Base-by-base conservation (phyloP, 2,888 invertebrate genomes). In the Rhaphigaster nebulosa region DNA sequence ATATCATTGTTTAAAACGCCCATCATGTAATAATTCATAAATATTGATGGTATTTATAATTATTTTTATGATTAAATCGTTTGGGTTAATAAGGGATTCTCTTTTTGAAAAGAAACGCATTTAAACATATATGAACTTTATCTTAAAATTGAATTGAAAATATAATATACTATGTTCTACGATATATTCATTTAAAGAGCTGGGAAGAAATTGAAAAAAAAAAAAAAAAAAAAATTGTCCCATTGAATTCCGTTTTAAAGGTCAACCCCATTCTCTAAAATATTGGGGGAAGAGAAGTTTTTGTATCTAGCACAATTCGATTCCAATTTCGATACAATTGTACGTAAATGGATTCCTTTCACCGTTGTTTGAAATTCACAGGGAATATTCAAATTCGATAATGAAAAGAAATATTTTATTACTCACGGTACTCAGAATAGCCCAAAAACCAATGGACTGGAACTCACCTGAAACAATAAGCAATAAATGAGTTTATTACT, bases 401-500 rank as follows among this genome's bases (percentile, higher is more conserved):
- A n/a, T 29, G 29, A 65, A 29, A 65, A 76, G 29, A 34, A 76
- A 76, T 38, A 34, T 76, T 76, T 38, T 76, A 76, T 76, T 76
- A 76, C 70, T 76, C 23, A 38, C 34, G 70, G 20, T 3, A 23
- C 70, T 23, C 34, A 76, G 38, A 76, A 76, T 38, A 76, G 23
- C 34, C 18, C 1, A 38, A 76, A 76, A 38, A 76, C 20, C 34
- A 76, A 76, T 38, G 34, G 70, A 38, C 38, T 76, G 70, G 38
- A 76, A 76, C 70, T 76, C 23, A 76, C 70, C 70, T 76, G 70
- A 38, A 76, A 76, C 70, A 76, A 76, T 76, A 76, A 76, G 38
- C 6, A 76, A 76, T 76, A 38, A 76, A 38, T 76, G 20, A 38
- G 70, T 76, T 76, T 65, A 65, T 65, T 65, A 29, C 65, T 15